These are phyloP conservation scores for Nothobranchius furzeri DNA, from an alignment of 2,113 vertebrate genomes.

Conservation along the genomic window DNA sequence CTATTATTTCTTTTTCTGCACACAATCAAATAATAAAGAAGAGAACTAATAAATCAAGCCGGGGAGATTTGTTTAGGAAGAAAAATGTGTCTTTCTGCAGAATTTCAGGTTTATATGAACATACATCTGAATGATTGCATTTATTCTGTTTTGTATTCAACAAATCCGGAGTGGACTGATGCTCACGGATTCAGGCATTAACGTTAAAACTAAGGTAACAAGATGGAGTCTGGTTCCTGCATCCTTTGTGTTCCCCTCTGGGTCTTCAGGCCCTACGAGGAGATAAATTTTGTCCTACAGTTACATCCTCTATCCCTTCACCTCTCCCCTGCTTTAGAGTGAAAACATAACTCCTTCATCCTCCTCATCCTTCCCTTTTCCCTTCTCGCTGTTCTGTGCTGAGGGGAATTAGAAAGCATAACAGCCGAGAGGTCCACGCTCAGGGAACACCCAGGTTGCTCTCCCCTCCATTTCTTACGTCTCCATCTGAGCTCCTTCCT, in stretches of 20 bases:
- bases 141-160: no score
- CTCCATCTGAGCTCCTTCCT: slow-evolving; percentile 52
- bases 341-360: slow-evolving; percentile 60
- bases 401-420: slow-evolving; percentile 87
- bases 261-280: background rate
- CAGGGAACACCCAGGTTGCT: slow-evolving; percentile 90
- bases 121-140: background rate
- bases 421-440: slow-evolving; percentile 80
- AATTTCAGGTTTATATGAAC: background rate
- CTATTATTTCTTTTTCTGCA: no score
- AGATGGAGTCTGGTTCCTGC: no score
- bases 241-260: slow-evolving; percentile 63
- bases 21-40: background rate
- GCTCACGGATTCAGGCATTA: no score
- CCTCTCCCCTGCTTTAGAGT: slow-evolving; percentile 48
- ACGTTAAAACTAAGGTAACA: no score
- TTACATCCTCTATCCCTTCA: slow-evolving; percentile 32
- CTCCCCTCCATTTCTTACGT: slow-evolving; percentile 27
- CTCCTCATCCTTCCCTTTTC: slow-evolving; percentile 25
- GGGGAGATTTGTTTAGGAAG: background rate
- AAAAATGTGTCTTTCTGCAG: background rate
- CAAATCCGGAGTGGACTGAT: no score
- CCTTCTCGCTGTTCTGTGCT: slow-evolving; percentile 50
- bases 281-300: slow-evolving; percentile 21
- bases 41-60: background rate